Evolutionary conservation across 1,140 invertebrate species (phyloP), one percentile per base, ranked within the genome.

Genomic region (Drosophila saltans): DNA sequence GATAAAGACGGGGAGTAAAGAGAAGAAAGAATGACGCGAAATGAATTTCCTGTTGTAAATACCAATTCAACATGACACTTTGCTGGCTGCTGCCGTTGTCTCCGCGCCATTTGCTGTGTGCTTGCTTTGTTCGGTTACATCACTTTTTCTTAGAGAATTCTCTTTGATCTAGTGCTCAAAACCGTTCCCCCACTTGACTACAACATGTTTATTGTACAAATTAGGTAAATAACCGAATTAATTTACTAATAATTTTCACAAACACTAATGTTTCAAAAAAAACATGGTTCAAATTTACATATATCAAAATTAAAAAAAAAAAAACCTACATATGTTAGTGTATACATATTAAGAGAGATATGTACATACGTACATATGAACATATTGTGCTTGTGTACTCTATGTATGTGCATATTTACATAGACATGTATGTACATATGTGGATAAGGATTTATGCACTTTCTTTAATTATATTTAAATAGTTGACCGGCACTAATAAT

Each of bases 1-100:
- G 33, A 57, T 21, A 62, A 55, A 40, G 39, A 68, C 39, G 58
- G n/a, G 45, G 36, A 66, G 61, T 52, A 36, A 5, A 5, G 33
- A 7, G 33, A 36, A 52, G 21, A 52, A 52, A 36, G 28, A 48
- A 69, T 67, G 40, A 72, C 45, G 76, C 76, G 78, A 72, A 88
- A 83, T 88, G 82, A 88, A 73, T 88, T 86, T 88, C 76, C 80
- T 83, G 83, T 88, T 86, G 82, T 86, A 88, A 88, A 86, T 88
- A 86, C 80, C 82, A 86, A 86, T 86, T 86, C 82, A 86, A 86
- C 83, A 86, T 83, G 83, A 86, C 82, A 86, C 84, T 72, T 86
- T 77, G 66, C 43, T 78, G 71, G 63, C 75, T 81, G 81, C 78
- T 71, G 69, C 72, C 45, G 63, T 69, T 66, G 45, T 66, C 61